These are phyloP conservation scores for Eugnorisma glareosa DNA, from an alignment of 2,888 invertebrate species.

Conservation along the genomic window DNA sequence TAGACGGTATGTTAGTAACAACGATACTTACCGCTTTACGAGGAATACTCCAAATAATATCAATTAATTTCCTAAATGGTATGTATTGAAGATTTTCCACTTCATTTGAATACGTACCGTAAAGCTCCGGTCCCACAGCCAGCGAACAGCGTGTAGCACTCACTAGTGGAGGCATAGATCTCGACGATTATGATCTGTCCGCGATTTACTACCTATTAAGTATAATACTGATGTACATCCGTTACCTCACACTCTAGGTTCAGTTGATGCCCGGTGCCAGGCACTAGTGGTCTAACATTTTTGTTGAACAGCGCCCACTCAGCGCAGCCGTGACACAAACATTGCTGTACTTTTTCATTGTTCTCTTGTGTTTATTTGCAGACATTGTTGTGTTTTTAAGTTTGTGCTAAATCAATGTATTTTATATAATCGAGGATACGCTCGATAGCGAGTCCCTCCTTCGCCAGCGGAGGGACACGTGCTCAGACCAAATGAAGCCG, in stretches of 20 bases:
- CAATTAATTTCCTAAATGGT: conserved; percentile 25
- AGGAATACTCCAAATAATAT: conserved; percentile 18
- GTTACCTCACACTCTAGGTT: neutral
- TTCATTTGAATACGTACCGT: conserved; percentile 40
- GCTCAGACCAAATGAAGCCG: conserved; percentile 22
- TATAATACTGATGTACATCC: neutral
- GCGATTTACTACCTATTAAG: neutral
- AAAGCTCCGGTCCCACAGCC: neutral
- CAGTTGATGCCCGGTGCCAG: no score
- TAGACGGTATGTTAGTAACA: neutral
- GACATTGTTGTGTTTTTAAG: no score
- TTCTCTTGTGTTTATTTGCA: no score
- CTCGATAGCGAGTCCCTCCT: neutral
- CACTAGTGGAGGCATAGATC: neutral
- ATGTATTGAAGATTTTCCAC: conserved; percentile 40
- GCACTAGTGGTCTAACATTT: no score
- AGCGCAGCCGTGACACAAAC: no score
- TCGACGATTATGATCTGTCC: no score
- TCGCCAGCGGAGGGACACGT: neutral
- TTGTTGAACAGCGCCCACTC: no score
- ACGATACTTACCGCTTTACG: neutral
- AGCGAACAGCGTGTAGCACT: neutral
- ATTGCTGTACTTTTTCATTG: no score
- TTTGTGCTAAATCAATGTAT: no score
- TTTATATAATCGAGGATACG: no score